Base-by-base conservation (phyloP, 2,113 vertebrate species). In the Brachirus orientalis region DNA sequence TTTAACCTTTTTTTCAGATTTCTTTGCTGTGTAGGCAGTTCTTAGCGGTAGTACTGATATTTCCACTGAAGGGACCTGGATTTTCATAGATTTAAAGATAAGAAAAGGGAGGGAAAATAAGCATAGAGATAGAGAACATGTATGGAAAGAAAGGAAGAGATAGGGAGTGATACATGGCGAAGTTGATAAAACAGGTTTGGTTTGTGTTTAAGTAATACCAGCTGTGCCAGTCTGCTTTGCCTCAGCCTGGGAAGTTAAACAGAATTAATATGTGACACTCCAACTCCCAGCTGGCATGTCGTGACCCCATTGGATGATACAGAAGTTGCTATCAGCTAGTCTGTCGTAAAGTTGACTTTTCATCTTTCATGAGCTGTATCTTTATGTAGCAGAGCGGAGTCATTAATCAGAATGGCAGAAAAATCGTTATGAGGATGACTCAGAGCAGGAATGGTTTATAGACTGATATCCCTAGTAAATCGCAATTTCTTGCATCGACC, bases 181-280 rank as follows among this genome's bases (percentile, higher is more conserved):
- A 56, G 12, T 33, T 48, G 65, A 83, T 62, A 79, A 75, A 28
- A 10, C 14, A 77, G 74, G 68, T 83, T 62, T 59, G 61, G 75
- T 79, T 88, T 83, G 48, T 81, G 82, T 80, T 77, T 38, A 33
- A 70, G 46, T 51, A 17, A 44, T 69, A 69, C 75, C 78, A 73
- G 73, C 67, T 68, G 62, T 68, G 74, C 80, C 80, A 75, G 67
- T 50, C 33, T 52, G 56, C 37, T 74, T 50, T 28, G 10, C 54
- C 72, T 56, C 62, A 63, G 63, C 44, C 58, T 77, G 75, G 51
- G 62, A 84, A 88, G 53, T 37, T 41, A 59, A 86, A 75, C 72
- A 64, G 47, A 63, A 64, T 50, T 59, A 43, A 57, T 50, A 46
- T 18, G 62, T 55, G 67, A 55, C 35, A 40, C 50, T 62, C 36